Evolutionary conservation across 2,113 vertebrate genomes (phyloP), one percentile per base, ranked within the genome.

Genomic region (Pogona vitticeps): DNA sequence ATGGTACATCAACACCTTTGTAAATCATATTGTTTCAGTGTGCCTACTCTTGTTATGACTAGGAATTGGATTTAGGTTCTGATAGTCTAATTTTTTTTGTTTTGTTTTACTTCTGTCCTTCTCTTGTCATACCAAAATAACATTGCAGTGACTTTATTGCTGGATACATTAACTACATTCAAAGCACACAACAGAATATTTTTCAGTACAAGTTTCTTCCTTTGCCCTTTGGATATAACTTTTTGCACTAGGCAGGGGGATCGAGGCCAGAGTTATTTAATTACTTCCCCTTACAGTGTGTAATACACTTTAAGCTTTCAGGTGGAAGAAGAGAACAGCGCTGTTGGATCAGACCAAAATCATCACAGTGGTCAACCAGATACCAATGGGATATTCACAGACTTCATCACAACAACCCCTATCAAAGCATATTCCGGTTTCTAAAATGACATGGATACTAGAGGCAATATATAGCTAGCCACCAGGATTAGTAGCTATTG

Each of bases 51-150:
- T 52, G 46, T 52, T 52, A 6, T 52, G 46, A 52, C 46, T 52
- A 52, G 46, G 46, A 52, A 52, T 52, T 52, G 46, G 46, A 52
- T 10, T 52, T 52, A 10, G 46, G 70, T 52, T 86, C 90, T 86
- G 75, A 85, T 91, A 83, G 83, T 82, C 86, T 90, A 92, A 92
- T 89, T 89, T 88, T 68, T 88, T 86, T 76, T 59, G 14, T 81
- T 85, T 90, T 91, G 91, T 89, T 89, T 88, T 67, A 88, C 85
- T 76, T 89, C 1, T 3, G 18, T 58, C 67, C 61, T 59, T 75
- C n/a, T n/a, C n/a, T 2, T 18, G 10, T 36, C 87, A 70, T 42
- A 40, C 72, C 42, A 63, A 77, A 68, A 85, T 1, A 88, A 75
- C 12, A 40, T 52, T 52, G 46, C 46, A 52, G 10, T 52, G 46